phyloP scores from a whole-genome alignment of 2,888 invertebrate species.

The Electrophaes corylata region DNA sequence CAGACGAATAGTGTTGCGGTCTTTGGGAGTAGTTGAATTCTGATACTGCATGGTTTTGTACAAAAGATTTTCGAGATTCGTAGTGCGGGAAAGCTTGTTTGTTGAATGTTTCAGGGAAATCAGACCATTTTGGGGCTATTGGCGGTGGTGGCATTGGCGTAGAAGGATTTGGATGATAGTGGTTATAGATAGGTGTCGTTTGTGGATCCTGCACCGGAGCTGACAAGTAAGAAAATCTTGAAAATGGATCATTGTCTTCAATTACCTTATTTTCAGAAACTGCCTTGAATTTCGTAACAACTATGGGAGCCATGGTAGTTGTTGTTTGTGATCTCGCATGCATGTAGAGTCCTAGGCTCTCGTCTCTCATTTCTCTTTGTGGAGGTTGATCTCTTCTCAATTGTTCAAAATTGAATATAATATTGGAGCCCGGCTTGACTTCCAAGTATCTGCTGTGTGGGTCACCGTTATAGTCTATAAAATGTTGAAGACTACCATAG shows the following conservation, averaged over 20 bases:
- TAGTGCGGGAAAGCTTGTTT: constrained; percentile 24
- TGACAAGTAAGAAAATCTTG: constrained; percentile 11
- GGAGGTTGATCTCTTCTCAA: constrained; percentile 49
- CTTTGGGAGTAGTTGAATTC: constrained; percentile 9
- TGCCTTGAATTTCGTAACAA: constrained; percentile 8
- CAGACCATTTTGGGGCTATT: constrained; percentile 40
- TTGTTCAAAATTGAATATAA: constrained; percentile 55
- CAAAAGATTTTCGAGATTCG: constrained; percentile 8
- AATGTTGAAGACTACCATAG: constrained; percentile 35
- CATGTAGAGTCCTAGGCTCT: constrained; percentile 53
- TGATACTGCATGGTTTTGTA: not conserved
- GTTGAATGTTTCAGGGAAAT: constrained; percentile 35
- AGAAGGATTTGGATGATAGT: constrained; percentile 8
- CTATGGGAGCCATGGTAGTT: constrained; percentile 38
- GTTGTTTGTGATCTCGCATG: constrained; percentile 44
- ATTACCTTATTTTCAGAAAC: not conserved
- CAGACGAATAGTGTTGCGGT: constrained; percentile 1
- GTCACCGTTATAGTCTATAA: constrained; percentile 30
- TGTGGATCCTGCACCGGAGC: constrained; percentile 11
- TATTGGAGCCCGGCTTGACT: constrained; percentile 44
- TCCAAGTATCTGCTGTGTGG: constrained; percentile 33
- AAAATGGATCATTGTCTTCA: constrained; percentile 10
- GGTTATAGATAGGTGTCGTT: constrained; percentile 24
- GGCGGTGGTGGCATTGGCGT: constrained; percentile 40
- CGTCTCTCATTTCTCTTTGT: constrained; percentile 54